Evolutionary conservation across 2,797 vertebrate species (phyloP).

Genomic region (Cyclopterus lumpus): DNA sequence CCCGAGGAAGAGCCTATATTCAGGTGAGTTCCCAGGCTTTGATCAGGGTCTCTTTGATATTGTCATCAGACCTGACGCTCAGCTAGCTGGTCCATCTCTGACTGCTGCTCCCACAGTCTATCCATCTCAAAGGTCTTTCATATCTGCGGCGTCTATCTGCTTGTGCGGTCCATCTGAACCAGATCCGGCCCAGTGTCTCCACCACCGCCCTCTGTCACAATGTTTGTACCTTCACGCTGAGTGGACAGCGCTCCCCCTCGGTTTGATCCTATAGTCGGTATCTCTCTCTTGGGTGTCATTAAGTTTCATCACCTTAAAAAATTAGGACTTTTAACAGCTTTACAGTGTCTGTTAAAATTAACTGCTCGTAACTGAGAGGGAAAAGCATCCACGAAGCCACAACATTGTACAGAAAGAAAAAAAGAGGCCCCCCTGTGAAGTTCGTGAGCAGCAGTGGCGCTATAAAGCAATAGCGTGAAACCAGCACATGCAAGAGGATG

Average conservation of each 20-base stretch:
- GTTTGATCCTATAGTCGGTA: constrained; percentile 16
- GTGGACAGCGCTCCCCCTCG: constrained; percentile 1
- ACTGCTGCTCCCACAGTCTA: constrained; percentile 39
- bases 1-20: constrained; percentile 61
- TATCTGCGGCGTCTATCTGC: constrained; percentile 27
- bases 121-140: constrained; percentile 49
- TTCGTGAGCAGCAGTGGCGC: not conserved
- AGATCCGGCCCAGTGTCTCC: constrained; percentile 14
- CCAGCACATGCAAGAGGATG: not conserved
- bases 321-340: constrained; percentile 17
- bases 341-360: not conserved
- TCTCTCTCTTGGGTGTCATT: constrained; percentile 26
- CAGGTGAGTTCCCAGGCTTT: constrained; percentile 77
- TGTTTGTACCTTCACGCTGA: constrained; percentile 27
- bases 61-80: constrained; percentile 65
- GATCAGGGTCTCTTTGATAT: constrained; percentile 80
- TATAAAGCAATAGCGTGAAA: too few relatives aligned
- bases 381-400: constrained; percentile 8
- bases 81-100: constrained; percentile 60
- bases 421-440: not conserved
- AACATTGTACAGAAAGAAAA: not conserved
- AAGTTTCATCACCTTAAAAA: constrained; percentile 35
- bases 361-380: not conserved
- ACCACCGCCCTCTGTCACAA: constrained; percentile 3
- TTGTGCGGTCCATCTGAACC: constrained; percentile 21